Evolutionary conservation across 2,888 invertebrate species (phyloP).

Genomic region (Leptinotarsa tumamoca): DNA sequence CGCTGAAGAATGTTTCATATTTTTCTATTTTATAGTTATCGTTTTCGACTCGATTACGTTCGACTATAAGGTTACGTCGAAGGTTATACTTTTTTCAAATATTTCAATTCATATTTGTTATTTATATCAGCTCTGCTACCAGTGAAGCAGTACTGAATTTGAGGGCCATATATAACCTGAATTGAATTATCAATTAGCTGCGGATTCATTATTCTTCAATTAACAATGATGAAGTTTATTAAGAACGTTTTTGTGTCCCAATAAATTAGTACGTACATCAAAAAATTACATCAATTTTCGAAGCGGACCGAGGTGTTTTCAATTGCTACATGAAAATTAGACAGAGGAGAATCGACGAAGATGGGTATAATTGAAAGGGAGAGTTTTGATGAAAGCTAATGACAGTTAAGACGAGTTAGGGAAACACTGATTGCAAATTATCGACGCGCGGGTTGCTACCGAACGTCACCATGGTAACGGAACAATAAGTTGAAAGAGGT

Average conservation of each 20-base stretch:
- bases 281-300: conserved; percentile 11
- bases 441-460: conserved; percentile 47
- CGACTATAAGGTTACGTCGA: too few relatives aligned
- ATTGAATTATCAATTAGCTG: too few relatives aligned
- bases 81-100: too few relatives aligned
- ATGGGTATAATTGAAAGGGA: conserved; percentile 48
- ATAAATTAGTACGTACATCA: background rate
- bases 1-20: too few relatives aligned
- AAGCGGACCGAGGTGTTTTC: background rate
- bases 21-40: too few relatives aligned
- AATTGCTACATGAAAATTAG: conserved; percentile 29
- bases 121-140: too few relatives aligned
- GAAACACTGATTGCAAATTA: conserved; percentile 54
- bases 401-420: conserved; percentile 50
- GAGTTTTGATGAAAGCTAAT: conserved; percentile 52
- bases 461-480: conserved; percentile 39
- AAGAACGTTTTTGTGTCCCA: background rate
- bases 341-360: conserved; percentile 33
- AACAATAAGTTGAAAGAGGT: conserved; percentile 26
- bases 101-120: too few relatives aligned
- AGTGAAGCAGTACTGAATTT: too few relatives aligned
- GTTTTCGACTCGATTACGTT: too few relatives aligned
- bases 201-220: too few relatives aligned
- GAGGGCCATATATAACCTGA: too few relatives aligned
- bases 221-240: too few relatives aligned